These are phyloP conservation scores for Pristiophorus japonicus DNA, from an alignment of 2,113 vertebrate genomes.

Conservation along the genomic window DNA sequence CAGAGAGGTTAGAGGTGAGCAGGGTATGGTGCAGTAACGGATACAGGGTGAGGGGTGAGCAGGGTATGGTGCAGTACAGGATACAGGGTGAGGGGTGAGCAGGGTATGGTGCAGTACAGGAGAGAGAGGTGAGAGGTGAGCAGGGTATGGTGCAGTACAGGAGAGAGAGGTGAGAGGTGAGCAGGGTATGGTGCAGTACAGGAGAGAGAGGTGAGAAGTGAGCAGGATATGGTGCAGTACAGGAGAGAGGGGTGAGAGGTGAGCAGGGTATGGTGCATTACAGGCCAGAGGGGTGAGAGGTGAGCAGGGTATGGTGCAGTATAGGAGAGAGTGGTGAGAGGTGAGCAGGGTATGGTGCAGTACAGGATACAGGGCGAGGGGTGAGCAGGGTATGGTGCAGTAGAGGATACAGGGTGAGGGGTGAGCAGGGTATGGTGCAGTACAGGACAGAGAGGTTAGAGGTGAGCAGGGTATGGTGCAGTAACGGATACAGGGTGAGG, in stretches of 20 bases:
- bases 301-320: not conserved
- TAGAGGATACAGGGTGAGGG: not conserved
- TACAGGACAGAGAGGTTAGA: not conserved
- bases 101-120: not conserved
- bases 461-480: not conserved
- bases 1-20: not conserved
- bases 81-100: not conserved
- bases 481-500: not conserved
- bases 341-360: not conserved
- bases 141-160: not conserved
- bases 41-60: not conserved
- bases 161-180: not conserved
- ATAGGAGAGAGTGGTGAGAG: not conserved
- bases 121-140: not conserved
- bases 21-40: not conserved
- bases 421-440: not conserved
- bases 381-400: not conserved
- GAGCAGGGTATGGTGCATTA: not conserved
- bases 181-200: not conserved
- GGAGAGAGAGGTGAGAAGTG: not conserved
- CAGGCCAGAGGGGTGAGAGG: not conserved
- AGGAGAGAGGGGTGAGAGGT: not conserved
- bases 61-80: not conserved
- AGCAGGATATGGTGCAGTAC: not conserved
- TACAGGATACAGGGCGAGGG: not conserved